phyloP scores from a whole-genome alignment of 1,140 invertebrate genomes.

The Trichomalopsis sarcophagae region DNA sequence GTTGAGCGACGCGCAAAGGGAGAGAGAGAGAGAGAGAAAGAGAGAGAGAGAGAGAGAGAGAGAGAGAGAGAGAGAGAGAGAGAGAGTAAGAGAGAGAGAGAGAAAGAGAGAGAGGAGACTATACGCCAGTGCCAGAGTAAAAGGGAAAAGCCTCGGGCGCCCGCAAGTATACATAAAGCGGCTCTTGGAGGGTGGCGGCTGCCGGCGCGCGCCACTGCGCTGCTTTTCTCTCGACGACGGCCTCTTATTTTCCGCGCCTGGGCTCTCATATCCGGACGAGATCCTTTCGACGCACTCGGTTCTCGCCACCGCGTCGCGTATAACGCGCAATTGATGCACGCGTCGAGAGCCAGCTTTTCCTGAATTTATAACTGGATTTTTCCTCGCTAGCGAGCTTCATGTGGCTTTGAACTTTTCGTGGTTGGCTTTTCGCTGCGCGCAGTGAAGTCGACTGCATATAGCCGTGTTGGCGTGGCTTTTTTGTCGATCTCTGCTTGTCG shows the following conservation, averaged over 20 bases:
- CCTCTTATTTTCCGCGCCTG: constrained; percentile 18
- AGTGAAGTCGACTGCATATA: neutral
- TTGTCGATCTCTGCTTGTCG: neutral
- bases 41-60: too few relatives aligned
- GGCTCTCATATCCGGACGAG: constrained; percentile 22
- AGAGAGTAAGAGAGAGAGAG: neutral
- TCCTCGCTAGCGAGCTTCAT: neutral
- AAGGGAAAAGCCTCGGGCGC: constrained; percentile 1
- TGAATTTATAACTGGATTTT: constrained; percentile 46
- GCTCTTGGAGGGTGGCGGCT: neutral
- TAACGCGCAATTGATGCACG: constrained; percentile 31
- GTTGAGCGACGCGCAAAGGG: neutral
- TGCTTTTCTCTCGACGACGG: constrained; percentile 9
- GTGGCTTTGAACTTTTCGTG: constrained; percentile 16
- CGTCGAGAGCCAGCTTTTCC: constrained; percentile 27
- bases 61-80: neutral
- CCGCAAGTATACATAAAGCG: constrained; percentile 18
- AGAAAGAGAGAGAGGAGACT: neutral
- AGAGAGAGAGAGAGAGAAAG: neutral
- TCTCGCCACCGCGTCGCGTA: neutral
- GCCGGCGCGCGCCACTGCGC: neutral
- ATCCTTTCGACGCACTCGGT: neutral
- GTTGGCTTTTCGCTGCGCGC: neutral
- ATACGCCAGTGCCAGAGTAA: neutral
- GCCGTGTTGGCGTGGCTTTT: neutral